Conservation (phyloP, 2,888 invertebrate genomes). For the Heliconius ethilla region DNA sequence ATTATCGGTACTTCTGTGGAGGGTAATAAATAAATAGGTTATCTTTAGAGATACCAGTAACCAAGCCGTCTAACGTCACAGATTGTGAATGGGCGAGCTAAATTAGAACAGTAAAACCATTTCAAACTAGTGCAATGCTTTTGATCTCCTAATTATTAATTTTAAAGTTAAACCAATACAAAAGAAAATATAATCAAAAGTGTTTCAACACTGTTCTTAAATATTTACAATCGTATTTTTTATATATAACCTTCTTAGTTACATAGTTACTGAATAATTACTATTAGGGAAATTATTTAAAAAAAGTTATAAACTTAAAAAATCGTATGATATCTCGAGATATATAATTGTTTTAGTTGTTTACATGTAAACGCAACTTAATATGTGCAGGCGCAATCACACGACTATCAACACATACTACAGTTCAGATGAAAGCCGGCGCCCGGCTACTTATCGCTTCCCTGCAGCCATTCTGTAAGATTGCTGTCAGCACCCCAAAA, state of each 20-base stretch:
- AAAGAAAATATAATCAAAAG: neutral
- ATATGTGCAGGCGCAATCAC: conserved; percentile 57
- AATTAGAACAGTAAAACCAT: conserved; percentile 47
- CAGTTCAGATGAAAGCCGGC: conserved; percentile 74
- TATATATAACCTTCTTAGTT: neutral
- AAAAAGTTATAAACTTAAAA: too few relatives aligned
- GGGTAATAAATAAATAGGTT: conserved; percentile 48
- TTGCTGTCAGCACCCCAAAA: conserved; percentile 76
- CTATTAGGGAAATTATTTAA: neutral
- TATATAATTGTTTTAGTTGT: neutral
- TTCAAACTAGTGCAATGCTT: conserved; percentile 56
- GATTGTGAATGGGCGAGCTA: conserved; percentile 45
- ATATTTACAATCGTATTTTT: neutral
- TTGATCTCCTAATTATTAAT: conserved; percentile 49
- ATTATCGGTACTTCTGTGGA: conserved; percentile 43
- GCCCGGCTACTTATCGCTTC: conserved; percentile 74
- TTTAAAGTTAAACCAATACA: neutral
- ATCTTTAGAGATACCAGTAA: conserved; percentile 48
- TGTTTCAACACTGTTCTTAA: neutral
- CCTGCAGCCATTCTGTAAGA: conserved; percentile 69
- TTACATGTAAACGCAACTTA: conserved; percentile 38
- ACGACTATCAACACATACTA: conserved; percentile 67
- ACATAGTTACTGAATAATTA: neutral
- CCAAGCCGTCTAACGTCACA: conserved; percentile 40
- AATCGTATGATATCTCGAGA: neutral